A percentile compares a stretch with the other conserved stretches of the same genome.
phyloP scores from a whole-genome alignment of 2,797 vertebrate genomes.

The Enteromius viviparus region DNA sequence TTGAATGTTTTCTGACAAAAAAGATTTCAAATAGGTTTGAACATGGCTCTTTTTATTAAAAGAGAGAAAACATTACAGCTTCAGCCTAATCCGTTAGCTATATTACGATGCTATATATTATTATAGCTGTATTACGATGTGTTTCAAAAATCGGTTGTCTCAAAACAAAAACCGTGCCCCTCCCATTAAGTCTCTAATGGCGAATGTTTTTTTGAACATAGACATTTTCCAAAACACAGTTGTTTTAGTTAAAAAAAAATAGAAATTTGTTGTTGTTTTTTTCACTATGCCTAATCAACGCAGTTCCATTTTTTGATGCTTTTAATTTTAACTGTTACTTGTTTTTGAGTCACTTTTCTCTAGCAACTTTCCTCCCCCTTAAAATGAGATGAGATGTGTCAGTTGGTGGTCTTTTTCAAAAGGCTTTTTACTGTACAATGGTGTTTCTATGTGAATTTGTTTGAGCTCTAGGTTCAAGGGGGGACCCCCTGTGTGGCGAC shows the following conservation, averaged over 20 bases:
- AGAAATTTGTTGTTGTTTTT: neutral
- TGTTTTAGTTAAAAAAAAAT: neutral
- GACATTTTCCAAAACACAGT: neutral
- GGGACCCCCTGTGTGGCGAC: slow-evolving; percentile 13
- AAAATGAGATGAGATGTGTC: slow-evolving; percentile 34
- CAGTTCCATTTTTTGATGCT: neutral
- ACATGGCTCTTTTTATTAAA: neutral
- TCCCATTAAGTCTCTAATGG: slow-evolving; percentile 24
- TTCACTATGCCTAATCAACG: neutral
- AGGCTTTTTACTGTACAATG: slow-evolving; percentile 37
- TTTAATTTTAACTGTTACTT: neutral
- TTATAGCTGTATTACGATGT: neutral
- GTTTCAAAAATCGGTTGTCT: neutral
- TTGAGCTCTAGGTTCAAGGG: slow-evolving; percentile 12
- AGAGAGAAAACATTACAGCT: neutral
- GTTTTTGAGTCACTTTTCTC: neutral
- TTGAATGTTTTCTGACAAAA: neutral
- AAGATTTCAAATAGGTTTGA: neutral
- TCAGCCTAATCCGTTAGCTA: neutral
- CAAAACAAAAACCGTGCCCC: slow-evolving; percentile 29
- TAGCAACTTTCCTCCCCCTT: neutral
- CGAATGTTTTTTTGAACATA: neutral
- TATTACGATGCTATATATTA: no score
- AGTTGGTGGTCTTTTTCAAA: slow-evolving; percentile 37
- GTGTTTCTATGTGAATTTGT: slow-evolving; percentile 44